Evolutionary conservation across 2,888 invertebrate species (phyloP).

Genomic region (Prosopocoilus inquinatus): DNA sequence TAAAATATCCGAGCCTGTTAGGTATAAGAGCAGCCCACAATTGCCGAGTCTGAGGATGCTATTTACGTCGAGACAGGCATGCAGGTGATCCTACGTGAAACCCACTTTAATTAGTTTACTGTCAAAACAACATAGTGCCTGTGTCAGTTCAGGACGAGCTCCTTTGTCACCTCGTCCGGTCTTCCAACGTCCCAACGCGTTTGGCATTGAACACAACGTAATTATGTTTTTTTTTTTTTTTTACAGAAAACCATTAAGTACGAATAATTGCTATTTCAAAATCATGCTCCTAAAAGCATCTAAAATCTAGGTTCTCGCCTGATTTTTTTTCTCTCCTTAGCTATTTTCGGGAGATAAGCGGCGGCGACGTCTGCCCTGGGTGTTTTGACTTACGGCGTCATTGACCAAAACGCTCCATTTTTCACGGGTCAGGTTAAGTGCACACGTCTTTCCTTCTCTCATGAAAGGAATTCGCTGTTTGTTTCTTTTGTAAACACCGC

Average conservation of each 20-base stretch:
- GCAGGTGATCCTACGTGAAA: slow-evolving; percentile 42
- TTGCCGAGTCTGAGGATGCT: slow-evolving; percentile 33
- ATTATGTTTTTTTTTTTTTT: too few relatives aligned
- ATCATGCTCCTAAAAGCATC: too few relatives aligned
- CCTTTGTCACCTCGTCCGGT: neutral
- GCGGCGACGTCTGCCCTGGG: slow-evolving; percentile 10
- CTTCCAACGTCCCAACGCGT: neutral
- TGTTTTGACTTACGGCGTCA: slow-evolving; percentile 35
- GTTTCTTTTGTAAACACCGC: slow-evolving; percentile 35
- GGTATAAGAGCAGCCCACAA: neutral
- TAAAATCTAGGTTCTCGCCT: too few relatives aligned
- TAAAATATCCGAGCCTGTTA: too few relatives aligned
- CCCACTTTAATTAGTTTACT: slow-evolving; percentile 43
- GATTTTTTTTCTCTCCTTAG: too few relatives aligned
- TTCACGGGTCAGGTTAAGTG: slow-evolving; percentile 38
- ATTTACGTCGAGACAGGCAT: slow-evolving; percentile 39
- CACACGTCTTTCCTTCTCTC: slow-evolving; percentile 32
- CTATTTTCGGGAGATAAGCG: too few relatives aligned
- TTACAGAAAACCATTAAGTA: too few relatives aligned
- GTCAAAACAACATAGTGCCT: slow-evolving; percentile 39
- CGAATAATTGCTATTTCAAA: too few relatives aligned
- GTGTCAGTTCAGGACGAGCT: slow-evolving; percentile 1
- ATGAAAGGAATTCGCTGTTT: slow-evolving; percentile 31
- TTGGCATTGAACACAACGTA: slow-evolving; percentile 2
- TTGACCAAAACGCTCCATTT: slow-evolving; percentile 32